Evolutionary conservation across 1,140 invertebrate genomes (phyloP).

Genomic region (Stegodyphus dumicola): DNA sequence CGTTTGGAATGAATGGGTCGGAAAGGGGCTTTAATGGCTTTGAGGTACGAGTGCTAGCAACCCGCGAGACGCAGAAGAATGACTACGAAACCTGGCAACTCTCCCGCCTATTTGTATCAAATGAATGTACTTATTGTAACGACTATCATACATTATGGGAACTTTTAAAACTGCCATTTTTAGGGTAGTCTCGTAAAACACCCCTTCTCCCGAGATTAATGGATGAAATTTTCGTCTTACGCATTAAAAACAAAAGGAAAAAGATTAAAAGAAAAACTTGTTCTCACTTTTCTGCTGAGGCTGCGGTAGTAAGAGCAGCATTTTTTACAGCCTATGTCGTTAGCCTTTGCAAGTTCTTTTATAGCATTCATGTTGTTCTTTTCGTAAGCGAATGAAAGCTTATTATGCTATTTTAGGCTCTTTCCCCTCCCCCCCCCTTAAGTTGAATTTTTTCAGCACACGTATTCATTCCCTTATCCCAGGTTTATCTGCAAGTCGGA

Average conservation of each 20-base stretch:
- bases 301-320: neutral
- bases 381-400: neutral
- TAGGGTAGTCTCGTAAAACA: slow-evolving; percentile 51
- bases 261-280: slow-evolving; percentile 44
- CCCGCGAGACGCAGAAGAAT: slow-evolving; percentile 55
- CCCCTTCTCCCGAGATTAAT: slow-evolving; percentile 44
- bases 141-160: slow-evolving; percentile 59
- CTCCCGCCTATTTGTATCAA: slow-evolving; percentile 62
- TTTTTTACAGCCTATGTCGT: neutral
- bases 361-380: neutral
- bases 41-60: slow-evolving; percentile 57
- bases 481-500: too few species aligned
- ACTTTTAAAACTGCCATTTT: slow-evolving; percentile 62
- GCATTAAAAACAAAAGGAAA: slow-evolving; percentile 43
- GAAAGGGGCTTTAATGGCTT: slow-evolving; percentile 60
- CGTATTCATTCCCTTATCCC: too few species aligned
- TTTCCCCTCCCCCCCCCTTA: too few species aligned
- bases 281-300: slow-evolving; percentile 38
- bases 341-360: slow-evolving; percentile 7
- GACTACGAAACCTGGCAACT: slow-evolving; percentile 59
- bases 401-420: neutral
- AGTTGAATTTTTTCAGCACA: too few species aligned
- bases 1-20: slow-evolving; percentile 56
- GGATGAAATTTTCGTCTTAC: slow-evolving; percentile 57
- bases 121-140: slow-evolving; percentile 62